Evolutionary conservation across 2,888 invertebrate genomes (phyloP).

Genomic region (Mimachlamys varia): DNA sequence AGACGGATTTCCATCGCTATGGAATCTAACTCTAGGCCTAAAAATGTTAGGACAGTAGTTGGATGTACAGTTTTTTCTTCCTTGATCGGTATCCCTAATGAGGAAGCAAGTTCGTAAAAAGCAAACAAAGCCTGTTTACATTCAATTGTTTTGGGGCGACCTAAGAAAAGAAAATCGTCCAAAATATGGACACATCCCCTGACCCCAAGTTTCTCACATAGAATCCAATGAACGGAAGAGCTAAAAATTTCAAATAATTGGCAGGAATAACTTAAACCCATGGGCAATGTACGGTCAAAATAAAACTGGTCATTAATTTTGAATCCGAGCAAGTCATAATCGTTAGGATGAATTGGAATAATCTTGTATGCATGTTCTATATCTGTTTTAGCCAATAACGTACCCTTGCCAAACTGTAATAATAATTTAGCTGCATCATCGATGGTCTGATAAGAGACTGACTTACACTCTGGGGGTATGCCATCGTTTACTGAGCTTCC

Average conservation of each 20-base stretch:
- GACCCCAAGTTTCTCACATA: slow-evolving; percentile 3
- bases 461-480: not conserved
- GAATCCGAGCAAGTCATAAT: slow-evolving; percentile 42
- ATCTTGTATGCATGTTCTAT: slow-evolving; percentile 46
- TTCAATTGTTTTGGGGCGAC: slow-evolving; percentile 15
- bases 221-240: slow-evolving; percentile 42
- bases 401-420: not conserved
- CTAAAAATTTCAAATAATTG: slow-evolving; percentile 46
- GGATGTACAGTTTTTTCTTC: slow-evolving; percentile 46
- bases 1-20: slow-evolving; percentile 49
- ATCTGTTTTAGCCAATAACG: slow-evolving; percentile 38
- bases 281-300: slow-evolving; percentile 43
- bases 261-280: slow-evolving; percentile 44
- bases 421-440: slow-evolving; percentile 28
- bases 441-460: slow-evolving; percentile 44
- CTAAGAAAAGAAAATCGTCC: slow-evolving; percentile 46
- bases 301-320: slow-evolving; percentile 5
- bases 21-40: slow-evolving; percentile 45
- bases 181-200: slow-evolving; percentile 43
- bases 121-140: not conserved
- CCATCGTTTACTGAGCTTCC: slow-evolving; percentile 14
- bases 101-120: slow-evolving; percentile 41
- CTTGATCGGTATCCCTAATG: slow-evolving; percentile 50
- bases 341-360: slow-evolving; percentile 37
- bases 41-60: slow-evolving; percentile 41